Evolutionary conservation across 2,888 invertebrate genomes (phyloP).

Genomic region (Synanthedon tipuliformis): DNA sequence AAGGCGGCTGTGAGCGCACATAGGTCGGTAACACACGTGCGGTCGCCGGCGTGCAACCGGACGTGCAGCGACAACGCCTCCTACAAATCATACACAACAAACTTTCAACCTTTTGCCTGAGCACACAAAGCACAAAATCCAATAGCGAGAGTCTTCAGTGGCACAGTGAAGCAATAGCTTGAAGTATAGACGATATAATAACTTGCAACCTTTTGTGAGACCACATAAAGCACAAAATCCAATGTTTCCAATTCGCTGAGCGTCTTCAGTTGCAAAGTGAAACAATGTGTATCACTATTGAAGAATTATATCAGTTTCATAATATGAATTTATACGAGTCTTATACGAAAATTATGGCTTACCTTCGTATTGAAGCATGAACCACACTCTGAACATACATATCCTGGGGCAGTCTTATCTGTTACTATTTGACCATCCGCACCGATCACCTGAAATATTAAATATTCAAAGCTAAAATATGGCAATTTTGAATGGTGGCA

Average conservation of each 20-base stretch:
- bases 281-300: too few species aligned
- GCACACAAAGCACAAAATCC: too few species aligned
- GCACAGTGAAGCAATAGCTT: too few species aligned
- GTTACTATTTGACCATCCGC: constrained; percentile 54
- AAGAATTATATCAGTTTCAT: too few species aligned
- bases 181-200: too few species aligned
- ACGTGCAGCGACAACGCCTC: constrained; percentile 84
- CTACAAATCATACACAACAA: constrained; percentile 28
- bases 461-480: constrained; percentile 1
- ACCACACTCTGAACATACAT: constrained; percentile 61
- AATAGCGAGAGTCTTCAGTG: too few species aligned
- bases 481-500: background rate
- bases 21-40: constrained; percentile 83
- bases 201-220: too few species aligned
- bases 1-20: constrained; percentile 84
- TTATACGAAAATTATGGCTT: constrained; percentile 6
- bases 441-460: constrained; percentile 44
- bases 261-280: too few species aligned
- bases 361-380: constrained; percentile 67
- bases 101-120: background rate
- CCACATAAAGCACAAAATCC: too few species aligned
- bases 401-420: constrained; percentile 51
- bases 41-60: constrained; percentile 83
- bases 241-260: too few species aligned
- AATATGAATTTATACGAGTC: too few species aligned